A percentile compares a stretch with the other conserved stretches of the same genome.
These are phyloP conservation scores for Cercopithecus hamlyni DNA, from an alignment of 2,797 vertebrate genomes.

Conservation along the genomic window DNA sequence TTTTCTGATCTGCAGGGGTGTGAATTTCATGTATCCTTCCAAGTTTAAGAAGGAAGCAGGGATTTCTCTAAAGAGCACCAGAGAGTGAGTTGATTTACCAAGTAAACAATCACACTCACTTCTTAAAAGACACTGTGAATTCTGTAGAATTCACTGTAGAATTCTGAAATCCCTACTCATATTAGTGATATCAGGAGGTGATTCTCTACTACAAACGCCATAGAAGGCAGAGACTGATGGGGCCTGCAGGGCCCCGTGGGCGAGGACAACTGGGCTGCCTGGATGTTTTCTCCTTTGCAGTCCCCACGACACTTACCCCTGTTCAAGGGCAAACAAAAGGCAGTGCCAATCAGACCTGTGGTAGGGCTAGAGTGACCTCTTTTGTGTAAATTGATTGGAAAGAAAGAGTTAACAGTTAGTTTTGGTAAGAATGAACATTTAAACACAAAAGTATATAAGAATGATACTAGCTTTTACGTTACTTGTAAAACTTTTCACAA, in stretches of 20 bases:
- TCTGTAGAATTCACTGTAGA: too few relatives aligned
- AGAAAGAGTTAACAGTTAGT: neutral
- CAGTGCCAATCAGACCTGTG: neutral
- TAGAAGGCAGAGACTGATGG: neutral
- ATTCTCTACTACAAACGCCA: too few relatives aligned
- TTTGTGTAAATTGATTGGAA: neutral
- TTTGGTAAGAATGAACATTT: neutral
- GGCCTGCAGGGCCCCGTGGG: fast-evolving
- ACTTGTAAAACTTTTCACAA: neutral
- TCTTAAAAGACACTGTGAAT: neutral
- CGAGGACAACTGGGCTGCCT: fast-evolving
- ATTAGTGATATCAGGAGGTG: too few relatives aligned
- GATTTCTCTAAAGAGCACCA: neutral
- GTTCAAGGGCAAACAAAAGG: neutral
- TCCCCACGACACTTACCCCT: neutral
- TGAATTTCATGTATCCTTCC: fast-evolving
- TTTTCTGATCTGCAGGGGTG: fast-evolving
- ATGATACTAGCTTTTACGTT: neutral
- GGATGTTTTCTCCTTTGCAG: fast-evolving
- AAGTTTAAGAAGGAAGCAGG: neutral
- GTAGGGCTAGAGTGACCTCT: neutral
- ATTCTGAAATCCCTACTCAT: too few relatives aligned
- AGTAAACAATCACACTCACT: neutral
- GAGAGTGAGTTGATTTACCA: neutral
- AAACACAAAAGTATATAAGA: neutral